phyloP scores from a whole-genome alignment of 2,113 vertebrate genomes.

The Triplophysa rosa region DNA sequence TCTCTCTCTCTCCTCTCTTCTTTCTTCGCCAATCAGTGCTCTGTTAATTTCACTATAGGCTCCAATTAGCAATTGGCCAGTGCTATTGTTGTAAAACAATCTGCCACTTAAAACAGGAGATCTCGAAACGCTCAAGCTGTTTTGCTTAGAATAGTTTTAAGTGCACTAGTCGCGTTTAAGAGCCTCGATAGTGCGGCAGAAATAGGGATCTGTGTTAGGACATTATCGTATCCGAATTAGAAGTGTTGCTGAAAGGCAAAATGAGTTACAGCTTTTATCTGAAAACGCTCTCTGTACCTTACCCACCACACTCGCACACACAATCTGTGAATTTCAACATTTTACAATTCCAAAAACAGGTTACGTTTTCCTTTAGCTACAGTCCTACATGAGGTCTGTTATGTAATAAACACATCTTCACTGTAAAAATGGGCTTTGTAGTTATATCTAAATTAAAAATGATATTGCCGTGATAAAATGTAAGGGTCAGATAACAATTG shows the following conservation, averaged over 20 bases:
- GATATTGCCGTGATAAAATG: too few species aligned
- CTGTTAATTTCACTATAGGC: constrained; percentile 49
- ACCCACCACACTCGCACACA: constrained; percentile 17
- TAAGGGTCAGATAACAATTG: too few species aligned
- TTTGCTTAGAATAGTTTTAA: constrained; percentile 44
- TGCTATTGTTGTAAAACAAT: constrained; percentile 56
- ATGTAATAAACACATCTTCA: neutral
- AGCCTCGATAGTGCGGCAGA: constrained; percentile 46
- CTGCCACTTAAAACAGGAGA: constrained; percentile 53
- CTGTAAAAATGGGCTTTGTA: neutral
- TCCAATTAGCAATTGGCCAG: constrained; percentile 63
- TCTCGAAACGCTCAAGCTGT: constrained; percentile 44
- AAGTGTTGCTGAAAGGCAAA: constrained; percentile 40
- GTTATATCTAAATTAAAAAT: too few species aligned
- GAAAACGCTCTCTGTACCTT: constrained; percentile 16
- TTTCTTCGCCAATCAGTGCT: constrained; percentile 49
- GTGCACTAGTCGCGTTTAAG: constrained; percentile 45
- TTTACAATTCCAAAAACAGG: constrained; percentile 23
- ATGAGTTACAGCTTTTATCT: constrained; percentile 40
- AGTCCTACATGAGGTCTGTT: constrained; percentile 5
- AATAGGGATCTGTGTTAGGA: constrained; percentile 43
- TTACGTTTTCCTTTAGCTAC: constrained; percentile 25
- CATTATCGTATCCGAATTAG: constrained; percentile 42
- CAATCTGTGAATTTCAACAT: neutral
- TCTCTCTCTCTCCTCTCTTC: constrained; percentile 33